Evolutionary conservation across 2,888 invertebrate genomes (phyloP), one percentile per base, ranked within the genome.

Genomic region (Lumbricus terrestris): DNA sequence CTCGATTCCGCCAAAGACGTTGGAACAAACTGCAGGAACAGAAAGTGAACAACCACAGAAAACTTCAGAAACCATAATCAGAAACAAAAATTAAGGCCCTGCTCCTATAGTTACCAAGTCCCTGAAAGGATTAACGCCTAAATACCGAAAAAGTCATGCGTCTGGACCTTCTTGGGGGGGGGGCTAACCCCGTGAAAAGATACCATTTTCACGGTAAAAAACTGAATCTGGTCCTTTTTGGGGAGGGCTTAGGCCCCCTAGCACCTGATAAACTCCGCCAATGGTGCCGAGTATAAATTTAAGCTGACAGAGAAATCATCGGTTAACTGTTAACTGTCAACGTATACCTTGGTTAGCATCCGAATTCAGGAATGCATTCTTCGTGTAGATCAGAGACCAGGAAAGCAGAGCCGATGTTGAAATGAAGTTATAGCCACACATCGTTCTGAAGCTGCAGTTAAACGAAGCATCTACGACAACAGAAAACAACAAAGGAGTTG

Each of bases 11-110:
- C 92, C 92, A 89, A 93, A 93, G 6, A 91, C 47, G 6, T 93
- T 94, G 29, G 94, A 94, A 93, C 94, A 95, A 15, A 90, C 94
- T 94, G 92, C 33, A 92, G 92, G 90, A 82, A 42, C n/a, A 83
- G 88, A 23, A 15, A 35, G 29, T n/a, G n/a, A n/a, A n/a, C n/a
- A n/a, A n/a, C n/a, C n/a, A n/a, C n/a, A n/a, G n/a, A n/a, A n/a
- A n/a, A n/a, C n/a, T n/a, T n/a, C n/a, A n/a, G n/a, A n/a, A n/a
- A n/a, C n/a, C n/a, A n/a, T n/a, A n/a, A n/a, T n/a, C 42, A 88
- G 4, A 42, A 88, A 3, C n/a, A 88, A n/a, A n/a, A n/a, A n/a
- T n/a, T n/a, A n/a, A 42, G 34, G 38, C 20, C 38, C 20, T 38
- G 33, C 13, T 38, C 33, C 20, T 38, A n/a, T n/a, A 20, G 33